phyloP scores from a whole-genome alignment of 2,797 vertebrate genomes.

The Clarias platycephalus region DNA sequence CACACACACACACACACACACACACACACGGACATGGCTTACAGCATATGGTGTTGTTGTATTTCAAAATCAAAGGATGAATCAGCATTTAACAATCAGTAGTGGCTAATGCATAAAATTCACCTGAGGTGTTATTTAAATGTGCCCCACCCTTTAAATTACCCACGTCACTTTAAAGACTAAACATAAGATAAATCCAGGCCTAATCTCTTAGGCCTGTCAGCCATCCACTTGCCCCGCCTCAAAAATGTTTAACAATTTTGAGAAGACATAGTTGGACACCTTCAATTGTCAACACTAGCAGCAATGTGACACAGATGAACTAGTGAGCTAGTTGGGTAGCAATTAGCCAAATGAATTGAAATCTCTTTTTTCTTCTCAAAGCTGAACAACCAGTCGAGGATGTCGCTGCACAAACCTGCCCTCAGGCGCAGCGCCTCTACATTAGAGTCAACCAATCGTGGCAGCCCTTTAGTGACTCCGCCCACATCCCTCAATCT shows the following conservation, averaged over 20 bases:
- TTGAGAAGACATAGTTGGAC: not conserved
- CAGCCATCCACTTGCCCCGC: not conserved
- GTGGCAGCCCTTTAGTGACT: slow-evolving; percentile 72
- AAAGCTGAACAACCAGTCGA: slow-evolving; percentile 71
- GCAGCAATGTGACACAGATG: not conserved
- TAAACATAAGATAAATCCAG: not conserved
- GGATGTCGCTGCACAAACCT: slow-evolving; percentile 88
- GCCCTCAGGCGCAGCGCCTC: slow-evolving; percentile 79
- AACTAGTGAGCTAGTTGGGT: not conserved
- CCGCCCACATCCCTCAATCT: slow-evolving; percentile 91
- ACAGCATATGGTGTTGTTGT: not conserved
- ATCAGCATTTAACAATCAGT: not conserved
- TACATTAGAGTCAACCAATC: slow-evolving; percentile 82
- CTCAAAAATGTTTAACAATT: not conserved
- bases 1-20: slow-evolving; percentile 2
- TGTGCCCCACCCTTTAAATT: not conserved
- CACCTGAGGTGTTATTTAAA: not conserved
- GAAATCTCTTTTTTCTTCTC: slow-evolving; percentile 24
- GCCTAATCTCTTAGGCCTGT: not conserved
- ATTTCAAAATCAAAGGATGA: not conserved
- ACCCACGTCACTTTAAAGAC: not conserved
- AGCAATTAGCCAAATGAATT: not conserved
- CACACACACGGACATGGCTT: not conserved
- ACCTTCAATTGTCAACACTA: not conserved
- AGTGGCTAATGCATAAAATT: not conserved